These are phyloP conservation scores for Stichopus chloronotus DNA, from an alignment of 35 echinoderm and acorn worm genomes.

Conservation along the genomic window DNA sequence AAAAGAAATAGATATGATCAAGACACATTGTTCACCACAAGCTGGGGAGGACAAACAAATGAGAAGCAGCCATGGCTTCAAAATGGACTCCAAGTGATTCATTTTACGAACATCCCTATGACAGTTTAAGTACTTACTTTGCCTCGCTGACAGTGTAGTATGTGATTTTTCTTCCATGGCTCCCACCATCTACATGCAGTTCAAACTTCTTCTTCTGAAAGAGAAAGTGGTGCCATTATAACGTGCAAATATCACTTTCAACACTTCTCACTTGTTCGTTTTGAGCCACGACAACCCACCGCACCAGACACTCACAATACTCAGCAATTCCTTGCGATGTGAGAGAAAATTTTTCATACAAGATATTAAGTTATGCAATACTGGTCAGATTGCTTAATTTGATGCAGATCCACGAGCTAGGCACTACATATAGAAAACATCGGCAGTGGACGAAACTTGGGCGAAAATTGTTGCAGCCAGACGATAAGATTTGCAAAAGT, in stretches of 20 bases:
- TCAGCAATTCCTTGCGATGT: neutral
- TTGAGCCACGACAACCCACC: neutral
- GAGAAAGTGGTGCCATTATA: neutral
- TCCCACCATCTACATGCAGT: conserved; percentile 91
- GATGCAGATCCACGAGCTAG: no score
- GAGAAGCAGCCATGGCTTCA: no score
- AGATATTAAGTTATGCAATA: neutral
- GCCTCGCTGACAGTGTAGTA: conserved; percentile 92
- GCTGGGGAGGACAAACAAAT: neutral
- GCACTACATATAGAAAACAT: no score
- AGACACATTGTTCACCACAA: neutral
- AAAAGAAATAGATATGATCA: neutral
- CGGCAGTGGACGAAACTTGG: no score
- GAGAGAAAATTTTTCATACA: no score
- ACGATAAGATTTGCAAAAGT: no score
- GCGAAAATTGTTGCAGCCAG: no score
- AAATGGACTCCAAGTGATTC: no score
- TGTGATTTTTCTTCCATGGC: conserved; percentile 85
- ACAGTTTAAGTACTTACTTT: conserved; percentile 71
- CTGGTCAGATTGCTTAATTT: no score
- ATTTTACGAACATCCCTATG: no score
- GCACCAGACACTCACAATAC: neutral
- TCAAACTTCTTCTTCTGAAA: conserved; percentile 99
- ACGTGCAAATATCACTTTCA: neutral
- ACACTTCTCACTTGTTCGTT: no score